A percentile compares a stretch with the other conserved stretches of the same genome.
phyloP scores from a whole-genome alignment of 2,113 vertebrate species.

The Speoplatyrhinus poulsoni region DNA sequence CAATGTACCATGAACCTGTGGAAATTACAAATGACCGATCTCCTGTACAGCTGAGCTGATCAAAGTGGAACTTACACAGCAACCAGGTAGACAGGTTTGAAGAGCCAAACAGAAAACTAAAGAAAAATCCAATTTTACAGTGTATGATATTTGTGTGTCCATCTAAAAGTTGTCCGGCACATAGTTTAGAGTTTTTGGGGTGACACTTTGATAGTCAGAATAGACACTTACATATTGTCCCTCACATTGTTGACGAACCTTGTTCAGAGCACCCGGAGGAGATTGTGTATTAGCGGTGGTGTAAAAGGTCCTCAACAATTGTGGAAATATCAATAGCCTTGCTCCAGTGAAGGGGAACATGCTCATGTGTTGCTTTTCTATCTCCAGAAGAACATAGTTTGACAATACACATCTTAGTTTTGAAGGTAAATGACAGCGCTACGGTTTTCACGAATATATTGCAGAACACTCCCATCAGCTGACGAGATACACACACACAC shows the following conservation, averaged over 20 bases:
- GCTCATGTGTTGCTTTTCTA: conserved; percentile 56
- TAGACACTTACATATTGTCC: conserved; percentile 34
- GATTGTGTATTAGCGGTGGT: conserved; percentile 39
- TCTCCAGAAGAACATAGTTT: conserved; percentile 60
- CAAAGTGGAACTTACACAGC: conserved; percentile 6
- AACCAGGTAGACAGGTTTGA: conserved; percentile 24
- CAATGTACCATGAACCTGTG: background rate
- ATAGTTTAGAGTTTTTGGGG: background rate
- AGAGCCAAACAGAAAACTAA: conserved; percentile 1
- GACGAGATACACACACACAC: conserved; percentile 1
- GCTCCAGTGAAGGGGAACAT: conserved; percentile 51
- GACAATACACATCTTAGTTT: conserved; percentile 55
- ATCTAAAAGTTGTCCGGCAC: background rate
- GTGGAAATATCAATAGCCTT: conserved; percentile 63
- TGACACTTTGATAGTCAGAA: conserved; percentile 24
- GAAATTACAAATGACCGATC: background rate
- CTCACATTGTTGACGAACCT: background rate
- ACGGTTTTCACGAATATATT: conserved; percentile 31
- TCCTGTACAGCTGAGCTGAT: background rate
- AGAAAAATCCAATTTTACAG: background rate
- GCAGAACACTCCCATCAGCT: conserved; percentile 7
- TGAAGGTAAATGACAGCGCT: conserved; percentile 39
- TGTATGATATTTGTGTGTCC: background rate
- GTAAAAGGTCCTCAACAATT: conserved; percentile 44
- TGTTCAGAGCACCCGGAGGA: conserved; percentile 1